These are phyloP conservation scores for Arctia plantaginis DNA, from an alignment of 2,888 invertebrate genomes.

Conservation along the genomic window DNA sequence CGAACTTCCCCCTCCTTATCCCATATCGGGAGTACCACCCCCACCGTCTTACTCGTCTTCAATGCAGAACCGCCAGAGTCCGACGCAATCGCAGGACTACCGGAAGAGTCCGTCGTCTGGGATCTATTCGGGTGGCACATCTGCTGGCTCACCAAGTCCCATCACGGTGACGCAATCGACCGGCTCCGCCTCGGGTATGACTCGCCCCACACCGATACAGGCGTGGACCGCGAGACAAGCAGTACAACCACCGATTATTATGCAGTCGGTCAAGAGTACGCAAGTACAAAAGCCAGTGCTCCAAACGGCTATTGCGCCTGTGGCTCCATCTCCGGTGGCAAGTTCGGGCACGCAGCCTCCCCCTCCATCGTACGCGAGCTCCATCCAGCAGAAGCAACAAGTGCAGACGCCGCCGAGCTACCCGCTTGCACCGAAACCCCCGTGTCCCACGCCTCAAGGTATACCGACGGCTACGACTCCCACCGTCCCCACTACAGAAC, in stretches of 20 bases:
- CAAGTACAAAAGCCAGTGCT: slow-evolving; percentile 97
- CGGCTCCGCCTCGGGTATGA: slow-evolving; percentile 88
- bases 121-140: slow-evolving; percentile 93
- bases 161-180: slow-evolving; percentile 89
- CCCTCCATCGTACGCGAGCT: slow-evolving; percentile 93
- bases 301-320: slow-evolving; percentile 98
- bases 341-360: slow-evolving; percentile 87
- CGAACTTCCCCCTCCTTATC: slow-evolving; percentile 90
- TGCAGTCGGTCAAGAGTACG: slow-evolving; percentile 98
- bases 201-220: slow-evolving; percentile 93
- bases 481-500: slow-evolving; percentile 93
- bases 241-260: slow-evolving; percentile 97
- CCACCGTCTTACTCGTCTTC: slow-evolving; percentile 95
- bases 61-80: slow-evolving; percentile 95
- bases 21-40: slow-evolving; percentile 88
- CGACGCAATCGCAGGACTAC: slow-evolving; percentile 93
- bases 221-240: slow-evolving; percentile 95
- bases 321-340: slow-evolving; percentile 88
- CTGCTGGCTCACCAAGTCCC: slow-evolving; percentile 94
- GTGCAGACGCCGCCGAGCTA: slow-evolving; percentile 82
- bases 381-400: slow-evolving; percentile 91
- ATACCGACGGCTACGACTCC: slow-evolving; percentile 75
- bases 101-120: slow-evolving; percentile 95
- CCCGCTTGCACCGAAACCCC: slow-evolving; percentile 84
- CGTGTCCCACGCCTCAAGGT: slow-evolving; percentile 80